Evolutionary conservation across 2,888 invertebrate species (phyloP), one percentile per base, ranked within the genome.

Genomic region (Punctoribates punctum): DNA sequence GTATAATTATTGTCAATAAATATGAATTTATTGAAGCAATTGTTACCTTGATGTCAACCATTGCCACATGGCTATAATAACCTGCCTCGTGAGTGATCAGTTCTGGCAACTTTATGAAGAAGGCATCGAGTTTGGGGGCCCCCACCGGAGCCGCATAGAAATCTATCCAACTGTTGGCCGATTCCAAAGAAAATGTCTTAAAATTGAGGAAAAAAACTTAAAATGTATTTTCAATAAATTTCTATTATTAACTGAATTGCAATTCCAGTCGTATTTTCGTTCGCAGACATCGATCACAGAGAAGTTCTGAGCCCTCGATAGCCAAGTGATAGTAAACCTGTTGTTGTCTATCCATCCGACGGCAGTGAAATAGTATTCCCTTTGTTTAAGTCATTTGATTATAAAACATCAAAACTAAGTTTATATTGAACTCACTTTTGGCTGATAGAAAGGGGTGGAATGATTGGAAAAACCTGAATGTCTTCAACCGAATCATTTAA

Each of bases 311-410:
- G 75, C 77, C 57, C 80, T 73, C 13, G 74, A 77, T 23, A 78
- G 67, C 80, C 80, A 80, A 42, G 78, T 78, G n/a, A 96, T 91
- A 78, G 91, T 91, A 74, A 96, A 89, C 84, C 93, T 92, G 0
- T 90, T 90, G 78, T 90, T 86, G 67, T 92, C 93, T 78, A 94
- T 90, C 96, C 96, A 96, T 74, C 90, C 89, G 5, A 94, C 93
- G 73, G 91, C 90, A 73, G 93, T 94, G 84, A 96, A 91, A 85
- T 96, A 96, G 85, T 93, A 91, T 82, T 96, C 73, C 17, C 73
- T 54, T 85, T 6, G 86, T 6, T 25, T 8, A 57, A 17, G 3
- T 57, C 11, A 57, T 15, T 20, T 23, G 25, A 25, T 57, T 23
- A 11, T 20, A 17, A 20, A 57, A 23, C 20, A 25, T 2, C 3